Percentiles rank a stretch among this genome's conserved stretches.
phyloP scores from a whole-genome alignment of 1,140 invertebrate genomes.

The Druon quercuslanigerum region DNA sequence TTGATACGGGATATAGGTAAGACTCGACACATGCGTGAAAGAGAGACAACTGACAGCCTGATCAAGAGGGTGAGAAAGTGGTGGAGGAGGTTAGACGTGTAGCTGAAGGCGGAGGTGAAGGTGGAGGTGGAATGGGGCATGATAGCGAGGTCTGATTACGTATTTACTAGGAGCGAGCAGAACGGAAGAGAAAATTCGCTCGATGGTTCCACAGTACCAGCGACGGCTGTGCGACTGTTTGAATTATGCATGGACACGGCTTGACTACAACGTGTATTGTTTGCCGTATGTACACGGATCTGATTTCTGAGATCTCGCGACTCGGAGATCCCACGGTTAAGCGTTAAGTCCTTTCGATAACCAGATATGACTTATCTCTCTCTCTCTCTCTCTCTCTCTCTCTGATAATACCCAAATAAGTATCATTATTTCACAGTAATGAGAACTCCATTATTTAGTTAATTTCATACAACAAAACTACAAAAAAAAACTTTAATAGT shows the following conservation, averaged over 20 bases:
- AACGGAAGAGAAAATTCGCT: slow-evolving; percentile 74
- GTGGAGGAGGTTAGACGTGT: neutral
- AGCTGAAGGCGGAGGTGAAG: slow-evolving; percentile 17
- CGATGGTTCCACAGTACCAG: slow-evolving; percentile 61
- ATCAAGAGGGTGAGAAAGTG: slow-evolving; percentile 31
- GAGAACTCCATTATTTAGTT: no score
- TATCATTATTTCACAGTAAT: no score
- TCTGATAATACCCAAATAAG: neutral
- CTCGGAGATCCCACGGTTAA: slow-evolving; percentile 53
- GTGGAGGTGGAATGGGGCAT: slow-evolving; percentile 44
- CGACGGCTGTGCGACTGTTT: slow-evolving; percentile 72
- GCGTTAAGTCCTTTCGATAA: slow-evolving; percentile 44
- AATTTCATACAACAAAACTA: no score
- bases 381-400: neutral
- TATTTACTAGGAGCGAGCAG: slow-evolving; percentile 73
- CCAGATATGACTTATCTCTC: neutral
- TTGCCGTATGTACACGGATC: slow-evolving; percentile 70
- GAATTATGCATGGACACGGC: slow-evolving; percentile 76
- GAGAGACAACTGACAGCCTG: neutral
- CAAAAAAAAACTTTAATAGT: neutral
- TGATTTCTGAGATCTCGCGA: slow-evolving; percentile 69
- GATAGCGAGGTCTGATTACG: slow-evolving; percentile 74
- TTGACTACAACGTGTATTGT: slow-evolving; percentile 75
- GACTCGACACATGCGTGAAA: neutral
- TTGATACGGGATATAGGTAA: neutral